Percentiles rank a stretch among this genome's conserved stretches.
These are phyloP conservation scores for Brachyhypopomus gauderio DNA, from an alignment of 2,113 vertebrate genomes.

Conservation along the genomic window DNA sequence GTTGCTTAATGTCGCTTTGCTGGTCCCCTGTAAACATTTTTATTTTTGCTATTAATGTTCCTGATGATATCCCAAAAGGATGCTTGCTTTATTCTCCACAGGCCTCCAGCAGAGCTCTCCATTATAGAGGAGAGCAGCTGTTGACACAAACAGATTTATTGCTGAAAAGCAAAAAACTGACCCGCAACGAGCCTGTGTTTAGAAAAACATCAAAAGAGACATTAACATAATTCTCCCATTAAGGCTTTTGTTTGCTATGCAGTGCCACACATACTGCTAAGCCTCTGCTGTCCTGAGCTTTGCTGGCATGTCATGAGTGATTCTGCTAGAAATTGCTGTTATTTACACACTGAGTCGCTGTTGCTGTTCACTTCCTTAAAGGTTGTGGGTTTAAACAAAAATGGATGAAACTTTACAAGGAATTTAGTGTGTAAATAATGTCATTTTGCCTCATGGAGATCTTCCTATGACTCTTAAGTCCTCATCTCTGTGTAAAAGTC, in stretches of 20 bases:
- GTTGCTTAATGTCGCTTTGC: slow-evolving; percentile 36
- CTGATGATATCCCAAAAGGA: slow-evolving; percentile 68
- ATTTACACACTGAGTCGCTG: not conserved
- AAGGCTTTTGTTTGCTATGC: slow-evolving; percentile 5
- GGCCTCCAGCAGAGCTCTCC: slow-evolving; percentile 30
- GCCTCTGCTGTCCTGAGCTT: not conserved
- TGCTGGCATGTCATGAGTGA: slow-evolving; percentile 8
- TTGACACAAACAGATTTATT: slow-evolving; percentile 43
- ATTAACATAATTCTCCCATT: slow-evolving; percentile 26
- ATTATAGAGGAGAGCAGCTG: slow-evolving; percentile 41
- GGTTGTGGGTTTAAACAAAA: no score
- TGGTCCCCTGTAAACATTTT: slow-evolving; percentile 58
- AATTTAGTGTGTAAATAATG: not conserved
- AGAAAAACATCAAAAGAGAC: slow-evolving; percentile 35
- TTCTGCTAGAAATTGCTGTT: not conserved
- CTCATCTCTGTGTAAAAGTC: not conserved
- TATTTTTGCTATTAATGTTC: slow-evolving; percentile 62
- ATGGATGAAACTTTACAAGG: not conserved
- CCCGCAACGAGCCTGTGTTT: slow-evolving; percentile 38
- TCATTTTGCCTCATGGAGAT: not conserved
- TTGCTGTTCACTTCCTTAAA: not conserved
- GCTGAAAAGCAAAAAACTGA: slow-evolving; percentile 51
- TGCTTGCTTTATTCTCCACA: slow-evolving; percentile 40
- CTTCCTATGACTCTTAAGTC: not conserved
- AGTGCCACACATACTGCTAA: not conserved